Percentiles rank a stretch among this genome's conserved stretches.
Evolutionary conservation across 2,113 vertebrate genomes (phyloP).

Genomic region (Ptyas mucosa): DNA sequence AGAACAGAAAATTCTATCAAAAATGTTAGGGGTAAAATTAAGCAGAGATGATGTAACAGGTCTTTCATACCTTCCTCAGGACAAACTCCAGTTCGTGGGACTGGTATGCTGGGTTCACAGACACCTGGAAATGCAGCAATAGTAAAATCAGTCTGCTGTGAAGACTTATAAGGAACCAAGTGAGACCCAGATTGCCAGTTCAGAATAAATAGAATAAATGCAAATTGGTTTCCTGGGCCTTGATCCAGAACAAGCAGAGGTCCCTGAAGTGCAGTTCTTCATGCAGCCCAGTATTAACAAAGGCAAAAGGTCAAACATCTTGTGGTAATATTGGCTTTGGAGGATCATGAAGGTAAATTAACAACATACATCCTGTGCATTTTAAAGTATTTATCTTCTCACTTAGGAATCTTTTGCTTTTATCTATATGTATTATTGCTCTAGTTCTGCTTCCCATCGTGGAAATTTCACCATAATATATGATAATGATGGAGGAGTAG

Average conservation of each 20-base stretch:
- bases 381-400: background rate
- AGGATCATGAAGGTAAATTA: background rate
- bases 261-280: background rate
- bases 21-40: fast-evolving
- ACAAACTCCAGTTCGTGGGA: constrained; percentile 78
- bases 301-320: background rate
- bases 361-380: background rate
- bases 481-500: background rate
- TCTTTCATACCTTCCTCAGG: constrained; percentile 76
- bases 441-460: background rate
- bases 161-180: background rate
- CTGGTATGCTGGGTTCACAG: constrained; percentile 92
- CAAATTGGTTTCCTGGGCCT: background rate
- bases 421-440: background rate
- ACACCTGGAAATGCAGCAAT: constrained; percentile 70
- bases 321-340: background rate
- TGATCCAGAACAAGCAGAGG: background rate
- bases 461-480: background rate
- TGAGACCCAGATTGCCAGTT: background rate
- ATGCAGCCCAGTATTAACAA: background rate
- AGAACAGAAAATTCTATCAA: background rate
- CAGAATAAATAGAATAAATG: background rate
- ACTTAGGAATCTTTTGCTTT: background rate
- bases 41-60: background rate
- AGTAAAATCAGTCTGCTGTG: background rate